phyloP scores from a whole-genome alignment of 2,797 vertebrate species.

The Holocentrus rufus region DNA sequence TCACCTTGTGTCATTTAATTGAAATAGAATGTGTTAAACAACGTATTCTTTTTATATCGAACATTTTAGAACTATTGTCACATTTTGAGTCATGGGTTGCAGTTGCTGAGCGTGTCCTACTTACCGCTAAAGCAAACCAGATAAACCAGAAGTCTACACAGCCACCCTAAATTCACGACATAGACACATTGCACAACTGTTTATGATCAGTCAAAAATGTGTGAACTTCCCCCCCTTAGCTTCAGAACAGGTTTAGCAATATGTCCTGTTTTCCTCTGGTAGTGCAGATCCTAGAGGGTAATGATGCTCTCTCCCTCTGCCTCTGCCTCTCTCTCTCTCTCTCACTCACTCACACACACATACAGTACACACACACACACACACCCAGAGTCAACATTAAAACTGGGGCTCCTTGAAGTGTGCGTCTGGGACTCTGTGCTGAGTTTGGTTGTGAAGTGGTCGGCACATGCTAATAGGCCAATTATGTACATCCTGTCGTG shows the following conservation, averaged over 20 bases:
- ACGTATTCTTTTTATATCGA: slow-evolving; percentile 36
- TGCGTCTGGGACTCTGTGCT: slow-evolving; percentile 80
- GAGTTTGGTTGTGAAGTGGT: slow-evolving; percentile 84
- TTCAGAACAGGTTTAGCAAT: slow-evolving; percentile 74
- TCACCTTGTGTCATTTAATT: slow-evolving; percentile 8
- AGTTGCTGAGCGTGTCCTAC: slow-evolving; percentile 38
- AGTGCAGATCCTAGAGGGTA: slow-evolving; percentile 75
- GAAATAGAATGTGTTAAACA: slow-evolving; percentile 14
- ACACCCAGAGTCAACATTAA: slow-evolving; percentile 80
- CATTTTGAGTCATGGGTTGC: slow-evolving; percentile 39
- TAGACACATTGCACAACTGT: slow-evolving; percentile 56
- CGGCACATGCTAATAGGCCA: slow-evolving; percentile 85
- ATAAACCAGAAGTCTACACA: slow-evolving; percentile 49
- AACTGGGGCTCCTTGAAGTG: slow-evolving; percentile 81
- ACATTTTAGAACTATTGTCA: slow-evolving; percentile 14
- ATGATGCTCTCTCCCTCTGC: slow-evolving; percentile 61
- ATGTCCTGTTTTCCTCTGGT: slow-evolving; percentile 77
- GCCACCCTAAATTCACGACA: slow-evolving; percentile 55
- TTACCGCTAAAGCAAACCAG: slow-evolving; percentile 53
- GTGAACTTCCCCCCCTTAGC: slow-evolving; percentile 69
- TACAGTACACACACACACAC: slow-evolving; percentile 50
- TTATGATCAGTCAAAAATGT: slow-evolving; percentile 78
- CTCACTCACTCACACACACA: slow-evolving; percentile 16
- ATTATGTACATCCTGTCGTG: slow-evolving; percentile 84
- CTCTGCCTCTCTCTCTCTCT: neutral